Evolutionary conservation across 1,140 invertebrate genomes (phyloP).

Genomic region (Trigoniulus corallinus): DNA sequence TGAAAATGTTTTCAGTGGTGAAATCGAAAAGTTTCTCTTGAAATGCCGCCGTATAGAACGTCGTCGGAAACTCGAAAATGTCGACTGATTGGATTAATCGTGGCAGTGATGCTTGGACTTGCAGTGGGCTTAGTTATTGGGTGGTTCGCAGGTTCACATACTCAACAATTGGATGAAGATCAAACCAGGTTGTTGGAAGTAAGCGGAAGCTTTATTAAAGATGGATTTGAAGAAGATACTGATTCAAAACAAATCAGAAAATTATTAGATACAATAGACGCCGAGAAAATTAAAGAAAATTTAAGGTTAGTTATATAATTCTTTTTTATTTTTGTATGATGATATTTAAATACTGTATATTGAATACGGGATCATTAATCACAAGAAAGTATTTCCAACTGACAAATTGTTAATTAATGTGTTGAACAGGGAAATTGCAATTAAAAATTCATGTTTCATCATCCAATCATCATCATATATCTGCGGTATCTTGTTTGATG

Average conservation of each 20-base stretch:
- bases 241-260: not conserved
- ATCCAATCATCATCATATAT: no score
- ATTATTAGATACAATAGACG: not conserved
- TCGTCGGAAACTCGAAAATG: not conserved
- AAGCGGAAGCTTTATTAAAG: not conserved
- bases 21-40: no score
- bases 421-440: no score
- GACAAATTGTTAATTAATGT: no score
- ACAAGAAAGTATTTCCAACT: no score
- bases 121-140: not conserved
- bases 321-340: not conserved
- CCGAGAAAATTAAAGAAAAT: not conserved
- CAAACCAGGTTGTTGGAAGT: not conserved
- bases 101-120: not conserved
- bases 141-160: not conserved
- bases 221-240: not conserved
- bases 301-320: not conserved
- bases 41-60: no score
- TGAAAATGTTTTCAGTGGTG: no score
- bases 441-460: no score
- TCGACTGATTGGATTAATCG: not conserved
- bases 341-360: no score
- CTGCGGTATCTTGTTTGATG: no score
- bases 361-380: no score
- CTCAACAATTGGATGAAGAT: not conserved